phyloP scores from a whole-genome alignment of 2,113 vertebrate species.

The Neomonachus schauinslandi region DNA sequence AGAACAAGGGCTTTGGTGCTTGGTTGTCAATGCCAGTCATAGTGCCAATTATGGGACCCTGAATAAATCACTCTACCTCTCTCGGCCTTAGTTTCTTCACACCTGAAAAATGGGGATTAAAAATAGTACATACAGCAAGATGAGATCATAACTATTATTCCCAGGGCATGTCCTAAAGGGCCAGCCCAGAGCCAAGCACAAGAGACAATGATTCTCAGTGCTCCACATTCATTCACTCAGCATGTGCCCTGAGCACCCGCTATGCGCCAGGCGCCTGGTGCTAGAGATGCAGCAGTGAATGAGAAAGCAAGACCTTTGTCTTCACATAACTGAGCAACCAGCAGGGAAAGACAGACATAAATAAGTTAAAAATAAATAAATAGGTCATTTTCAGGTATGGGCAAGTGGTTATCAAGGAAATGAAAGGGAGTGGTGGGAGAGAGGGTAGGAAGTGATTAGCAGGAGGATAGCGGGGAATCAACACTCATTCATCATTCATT shows the following conservation, averaged over 20 bases:
- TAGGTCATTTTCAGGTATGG: not conserved
- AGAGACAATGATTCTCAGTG: not conserved
- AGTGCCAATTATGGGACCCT: not conserved
- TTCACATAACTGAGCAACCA: not conserved
- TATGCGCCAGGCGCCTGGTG: not conserved
- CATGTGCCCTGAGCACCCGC: too few species aligned
- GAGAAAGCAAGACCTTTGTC: not conserved
- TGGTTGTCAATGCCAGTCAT: not conserved
- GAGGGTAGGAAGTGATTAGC: not conserved
- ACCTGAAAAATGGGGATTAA: not conserved
- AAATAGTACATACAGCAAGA: not conserved
- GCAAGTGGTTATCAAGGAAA: not conserved
- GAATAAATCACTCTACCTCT: not conserved
- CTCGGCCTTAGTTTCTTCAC: not conserved
- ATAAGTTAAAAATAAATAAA: not conserved
- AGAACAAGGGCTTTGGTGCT: not conserved
- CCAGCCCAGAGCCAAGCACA: not conserved
- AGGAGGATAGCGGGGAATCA: not conserved
- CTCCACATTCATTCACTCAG: not conserved
- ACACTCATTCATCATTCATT: not conserved
- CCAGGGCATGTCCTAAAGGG: not conserved
- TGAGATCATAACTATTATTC: not conserved
- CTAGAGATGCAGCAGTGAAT: not conserved
- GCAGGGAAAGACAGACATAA: not conserved
- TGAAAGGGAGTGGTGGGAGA: not conserved